Percentiles rank a stretch among this genome's conserved stretches.
phyloP scores from a whole-genome alignment of 2,888 invertebrate species.

The Salticus scenicus region DNA sequence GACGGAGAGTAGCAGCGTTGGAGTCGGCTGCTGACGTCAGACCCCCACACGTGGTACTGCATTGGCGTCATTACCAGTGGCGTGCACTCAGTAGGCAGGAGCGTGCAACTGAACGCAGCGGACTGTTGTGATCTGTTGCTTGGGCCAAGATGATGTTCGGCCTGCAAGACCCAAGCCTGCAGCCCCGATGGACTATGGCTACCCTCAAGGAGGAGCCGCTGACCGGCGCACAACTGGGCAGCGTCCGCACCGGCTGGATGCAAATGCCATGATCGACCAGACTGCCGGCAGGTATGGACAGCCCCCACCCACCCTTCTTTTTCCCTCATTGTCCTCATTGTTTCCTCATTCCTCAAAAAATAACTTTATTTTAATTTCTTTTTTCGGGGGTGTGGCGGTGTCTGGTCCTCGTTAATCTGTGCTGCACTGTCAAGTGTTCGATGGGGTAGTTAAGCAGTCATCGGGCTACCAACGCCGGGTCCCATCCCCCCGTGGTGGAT shows the following conservation, averaged over 20 bases:
- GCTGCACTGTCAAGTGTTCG: too few species aligned
- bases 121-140: constrained; percentile 61
- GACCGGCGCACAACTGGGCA: constrained; percentile 68
- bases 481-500: too few species aligned
- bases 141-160: constrained; percentile 70
- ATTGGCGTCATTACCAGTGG: constrained; percentile 39
- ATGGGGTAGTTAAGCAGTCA: too few species aligned
- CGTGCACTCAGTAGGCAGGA: constrained; percentile 40
- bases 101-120: constrained; percentile 38
- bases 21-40: constrained; percentile 55
- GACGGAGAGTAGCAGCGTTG: constrained; percentile 27
- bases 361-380: too few species aligned
- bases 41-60: constrained; percentile 57
- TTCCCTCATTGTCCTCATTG: background rate
- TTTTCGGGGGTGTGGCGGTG: too few species aligned
- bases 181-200: constrained; percentile 70
- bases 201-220: constrained; percentile 72
- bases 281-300: constrained; percentile 69
- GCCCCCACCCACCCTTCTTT: background rate
- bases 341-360: too few species aligned
- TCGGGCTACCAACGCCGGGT: too few species aligned
- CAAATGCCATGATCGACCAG: constrained; percentile 71
- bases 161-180: constrained; percentile 68
- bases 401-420: too few species aligned
- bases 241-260: constrained; percentile 70